Evolutionary conservation across 2,797 vertebrate species (phyloP).

Genomic region (Sebastes trivittatus): DNA sequence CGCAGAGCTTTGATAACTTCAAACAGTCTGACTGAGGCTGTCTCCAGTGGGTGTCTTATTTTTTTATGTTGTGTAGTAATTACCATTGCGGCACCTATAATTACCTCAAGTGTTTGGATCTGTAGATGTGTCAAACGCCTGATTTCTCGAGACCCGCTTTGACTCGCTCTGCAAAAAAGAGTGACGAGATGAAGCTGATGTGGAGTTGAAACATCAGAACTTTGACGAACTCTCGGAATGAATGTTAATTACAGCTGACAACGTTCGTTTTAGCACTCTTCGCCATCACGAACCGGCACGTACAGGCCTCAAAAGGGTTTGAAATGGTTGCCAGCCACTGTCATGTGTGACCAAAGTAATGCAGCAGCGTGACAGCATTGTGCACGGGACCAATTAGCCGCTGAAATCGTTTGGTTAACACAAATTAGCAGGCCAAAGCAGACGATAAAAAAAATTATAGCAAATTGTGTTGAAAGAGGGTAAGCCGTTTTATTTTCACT

Average conservation of each 20-base stretch:
- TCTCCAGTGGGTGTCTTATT: constrained; percentile 33
- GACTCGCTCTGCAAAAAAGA: not conserved
- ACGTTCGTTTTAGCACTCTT: not conserved
- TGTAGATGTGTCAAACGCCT: constrained; percentile 67
- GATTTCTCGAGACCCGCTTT: constrained; percentile 40
- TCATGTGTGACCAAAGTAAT: constrained; percentile 9
- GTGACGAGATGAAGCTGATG: not conserved
- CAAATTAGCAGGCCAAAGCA: not conserved
- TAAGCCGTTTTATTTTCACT: constrained; percentile 7
- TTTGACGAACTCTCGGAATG: not conserved
- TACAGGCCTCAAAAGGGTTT: not conserved
- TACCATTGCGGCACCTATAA: constrained; percentile 69
- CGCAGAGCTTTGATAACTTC: constrained; percentile 60
- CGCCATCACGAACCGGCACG: not conserved
- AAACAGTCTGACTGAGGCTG: constrained; percentile 63
- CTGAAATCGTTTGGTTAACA: not conserved
- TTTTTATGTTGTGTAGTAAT: constrained; percentile 64
- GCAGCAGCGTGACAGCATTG: not conserved
- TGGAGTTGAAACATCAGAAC: not conserved
- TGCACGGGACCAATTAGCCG: not conserved
- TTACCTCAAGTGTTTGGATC: constrained; percentile 75
- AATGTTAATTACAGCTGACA: not conserved
- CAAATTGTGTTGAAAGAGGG: not conserved
- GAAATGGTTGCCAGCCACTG: constrained; percentile 5
- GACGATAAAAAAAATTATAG: not conserved